Conservation (phyloP, 2,888 invertebrate species). For the Campoletis raptor region DNA sequence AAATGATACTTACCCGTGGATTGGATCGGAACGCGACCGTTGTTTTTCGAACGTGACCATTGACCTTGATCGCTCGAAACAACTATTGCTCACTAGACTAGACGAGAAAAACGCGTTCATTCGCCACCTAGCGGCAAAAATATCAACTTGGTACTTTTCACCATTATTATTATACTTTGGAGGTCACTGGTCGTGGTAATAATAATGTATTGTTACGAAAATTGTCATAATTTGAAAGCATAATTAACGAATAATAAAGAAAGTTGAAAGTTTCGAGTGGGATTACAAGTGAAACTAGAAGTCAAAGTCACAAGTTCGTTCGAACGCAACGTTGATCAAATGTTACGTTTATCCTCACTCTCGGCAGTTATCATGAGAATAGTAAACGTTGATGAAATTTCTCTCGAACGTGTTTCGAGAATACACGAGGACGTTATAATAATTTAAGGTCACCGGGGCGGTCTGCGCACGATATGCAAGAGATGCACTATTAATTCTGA, state of each 20-base stretch:
- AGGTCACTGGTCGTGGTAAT: neutral
- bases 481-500: neutral
- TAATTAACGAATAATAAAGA: neutral
- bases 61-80: too few relatives aligned
- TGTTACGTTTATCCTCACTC: constrained; percentile 18
- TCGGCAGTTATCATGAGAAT: constrained; percentile 44
- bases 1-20: neutral
- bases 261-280: neutral
- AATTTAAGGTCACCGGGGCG: constrained; percentile 47
- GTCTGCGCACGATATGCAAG: constrained; percentile 7
- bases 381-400: constrained; percentile 52
- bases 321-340: constrained; percentile 20
- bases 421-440: constrained; percentile 43
- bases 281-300: neutral
- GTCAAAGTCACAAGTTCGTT: neutral
- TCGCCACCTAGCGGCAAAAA: neutral
- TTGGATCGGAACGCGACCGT: too few relatives aligned
- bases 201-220: neutral
- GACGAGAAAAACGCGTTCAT: neutral
- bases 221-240: neutral
- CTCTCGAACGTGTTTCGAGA: constrained; percentile 22
- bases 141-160: neutral
- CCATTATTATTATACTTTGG: neutral
- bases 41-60: too few relatives aligned
- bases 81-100: too few relatives aligned